Percentiles rank a stretch among this genome's conserved stretches.
These are phyloP conservation scores for Seison nebaliae DNA, from an alignment of 1,140 invertebrate genomes.

Conservation along the genomic window DNA sequence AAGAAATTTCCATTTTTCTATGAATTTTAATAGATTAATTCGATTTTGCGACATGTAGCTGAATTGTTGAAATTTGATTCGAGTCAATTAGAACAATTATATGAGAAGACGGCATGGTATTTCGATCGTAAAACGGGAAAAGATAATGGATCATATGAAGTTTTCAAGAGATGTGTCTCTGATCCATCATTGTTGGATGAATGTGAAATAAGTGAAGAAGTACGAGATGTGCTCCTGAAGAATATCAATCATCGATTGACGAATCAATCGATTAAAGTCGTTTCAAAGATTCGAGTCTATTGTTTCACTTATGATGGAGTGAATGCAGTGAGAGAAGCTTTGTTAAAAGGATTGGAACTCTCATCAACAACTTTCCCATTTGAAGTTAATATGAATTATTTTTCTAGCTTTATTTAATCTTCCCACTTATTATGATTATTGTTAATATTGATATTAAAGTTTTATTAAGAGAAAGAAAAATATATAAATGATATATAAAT, in stretches of 20 bases:
- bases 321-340: conserved; percentile 78
- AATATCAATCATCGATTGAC: conserved; percentile 87
- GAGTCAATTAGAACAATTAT: conserved; percentile 70
- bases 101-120: conserved; percentile 88
- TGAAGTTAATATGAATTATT: no score
- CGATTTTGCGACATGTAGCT: conserved; percentile 79
- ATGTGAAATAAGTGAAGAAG: conserved; percentile 68
- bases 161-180: conserved; percentile 67
- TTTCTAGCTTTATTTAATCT: no score
- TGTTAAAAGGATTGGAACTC: conserved; percentile 62
- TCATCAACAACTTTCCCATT: conserved; percentile 77
- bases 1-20: not conserved
- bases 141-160: conserved; percentile 75
- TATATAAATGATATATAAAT: not conserved
- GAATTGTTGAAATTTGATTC: conserved; percentile 66
- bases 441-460: no score
- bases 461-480: not conserved
- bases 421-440: no score
- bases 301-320: conserved; percentile 97
- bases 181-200: conserved; percentile 77
- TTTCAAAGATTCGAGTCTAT: conserved; percentile 80
- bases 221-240: conserved; percentile 63
- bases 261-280: conserved; percentile 85
- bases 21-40: conserved; percentile 37
- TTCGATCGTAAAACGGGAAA: conserved; percentile 95